These are phyloP conservation scores for Rhinolophus ferrumequinum DNA, from an alignment of 2,113 vertebrate species.

Conservation along the genomic window DNA sequence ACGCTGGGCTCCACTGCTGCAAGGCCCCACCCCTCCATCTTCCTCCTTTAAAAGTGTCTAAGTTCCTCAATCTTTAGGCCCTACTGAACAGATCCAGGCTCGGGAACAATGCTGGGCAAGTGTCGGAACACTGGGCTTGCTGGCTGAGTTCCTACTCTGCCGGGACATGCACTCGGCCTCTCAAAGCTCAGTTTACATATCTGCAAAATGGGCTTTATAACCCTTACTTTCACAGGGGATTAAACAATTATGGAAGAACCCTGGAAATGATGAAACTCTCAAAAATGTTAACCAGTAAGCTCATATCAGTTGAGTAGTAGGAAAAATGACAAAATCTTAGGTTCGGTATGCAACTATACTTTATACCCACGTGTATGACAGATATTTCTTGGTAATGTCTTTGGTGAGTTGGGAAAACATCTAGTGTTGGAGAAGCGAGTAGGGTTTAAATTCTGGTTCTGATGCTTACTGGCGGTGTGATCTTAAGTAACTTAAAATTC, in stretches of 20 bases:
- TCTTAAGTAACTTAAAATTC: not conserved
- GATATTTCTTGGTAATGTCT: not conserved
- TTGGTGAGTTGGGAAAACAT: not conserved
- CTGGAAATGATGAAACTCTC: conserved; percentile 8
- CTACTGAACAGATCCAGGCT: not conserved
- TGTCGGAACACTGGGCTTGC: not conserved
- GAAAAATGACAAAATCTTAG: not conserved
- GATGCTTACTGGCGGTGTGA: not conserved
- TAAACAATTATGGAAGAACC: conserved; percentile 4
- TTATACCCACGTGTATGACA: not conserved
- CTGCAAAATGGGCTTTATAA: conserved; percentile 9
- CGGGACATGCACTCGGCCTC: not conserved
- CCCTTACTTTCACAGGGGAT: not conserved
- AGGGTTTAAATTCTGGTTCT: conserved; percentile 36
- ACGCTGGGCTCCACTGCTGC: not conserved
- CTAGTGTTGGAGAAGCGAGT: not conserved
- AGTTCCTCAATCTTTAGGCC: not conserved
- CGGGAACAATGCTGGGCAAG: fast-evolving
- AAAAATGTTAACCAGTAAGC: not conserved
- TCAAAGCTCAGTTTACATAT: conserved; percentile 12
- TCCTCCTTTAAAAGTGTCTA: not conserved
- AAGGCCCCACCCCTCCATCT: not conserved
- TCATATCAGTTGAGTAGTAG: not conserved
- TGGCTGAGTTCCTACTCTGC: not conserved
- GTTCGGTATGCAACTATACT: not conserved